phyloP scores from a whole-genome alignment of 2,888 invertebrate genomes.

The Drosophila robusta region DNA sequence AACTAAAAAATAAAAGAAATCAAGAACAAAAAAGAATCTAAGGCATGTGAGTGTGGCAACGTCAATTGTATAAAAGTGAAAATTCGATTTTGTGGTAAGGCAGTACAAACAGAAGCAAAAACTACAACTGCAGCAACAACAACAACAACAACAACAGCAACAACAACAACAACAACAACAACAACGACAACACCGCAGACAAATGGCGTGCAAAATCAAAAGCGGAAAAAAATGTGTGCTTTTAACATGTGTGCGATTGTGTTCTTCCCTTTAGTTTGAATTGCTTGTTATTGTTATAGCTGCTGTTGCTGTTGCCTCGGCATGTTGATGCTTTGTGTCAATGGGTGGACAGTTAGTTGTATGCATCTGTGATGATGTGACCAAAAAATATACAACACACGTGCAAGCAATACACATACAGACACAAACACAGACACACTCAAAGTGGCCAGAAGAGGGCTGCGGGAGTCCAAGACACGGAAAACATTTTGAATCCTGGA shows the following conservation, averaged over 20 bases:
- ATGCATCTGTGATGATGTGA: constrained; percentile 55
- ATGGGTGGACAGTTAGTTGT: constrained; percentile 53
- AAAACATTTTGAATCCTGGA: constrained; percentile 30
- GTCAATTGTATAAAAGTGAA: constrained; percentile 82
- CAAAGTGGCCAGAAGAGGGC: constrained; percentile 18
- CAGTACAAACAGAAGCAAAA: constrained; percentile 29
- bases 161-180: constrained; percentile 25
- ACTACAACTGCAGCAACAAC: constrained; percentile 7
- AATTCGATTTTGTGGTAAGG: constrained; percentile 82
- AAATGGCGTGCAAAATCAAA: constrained; percentile 69
- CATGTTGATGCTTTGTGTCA: constrained; percentile 69
- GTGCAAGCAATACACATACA: constrained; percentile 41
- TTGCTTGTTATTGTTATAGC: constrained; percentile 54
- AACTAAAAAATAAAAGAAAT: constrained; percentile 15
- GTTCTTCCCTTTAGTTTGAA: constrained; percentile 59
- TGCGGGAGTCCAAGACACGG: constrained; percentile 25
- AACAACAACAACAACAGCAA: constrained; percentile 24
- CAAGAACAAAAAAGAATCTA: background rate
- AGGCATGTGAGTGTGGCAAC: constrained; percentile 52
- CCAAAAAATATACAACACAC: constrained; percentile 60
- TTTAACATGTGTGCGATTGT: constrained; percentile 35
- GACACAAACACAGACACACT: constrained; percentile 6
- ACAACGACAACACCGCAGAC: constrained; percentile 39
- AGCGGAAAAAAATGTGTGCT: constrained; percentile 38
- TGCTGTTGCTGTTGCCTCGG: constrained; percentile 29